A percentile compares a stretch with the other conserved stretches of the same genome.
Evolutionary conservation across 2,113 vertebrate species (phyloP).

Genomic region (Puffinus mauretanicus): DNA sequence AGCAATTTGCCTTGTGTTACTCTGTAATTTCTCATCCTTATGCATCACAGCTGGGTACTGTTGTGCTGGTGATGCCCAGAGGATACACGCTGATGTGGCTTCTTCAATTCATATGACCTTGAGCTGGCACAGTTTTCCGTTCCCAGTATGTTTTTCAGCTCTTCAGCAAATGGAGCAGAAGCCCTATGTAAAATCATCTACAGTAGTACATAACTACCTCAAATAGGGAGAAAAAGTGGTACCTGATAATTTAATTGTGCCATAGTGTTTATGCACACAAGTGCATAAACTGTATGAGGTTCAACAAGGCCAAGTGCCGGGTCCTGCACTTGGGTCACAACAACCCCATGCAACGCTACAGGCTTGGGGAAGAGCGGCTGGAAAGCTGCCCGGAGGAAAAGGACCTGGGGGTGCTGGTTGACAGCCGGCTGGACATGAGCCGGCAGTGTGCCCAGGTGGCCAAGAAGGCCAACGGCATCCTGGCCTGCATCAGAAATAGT

Average conservation of each 20-base stretch:
- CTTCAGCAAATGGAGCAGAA: slow-evolving; percentile 12
- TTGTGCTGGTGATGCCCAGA: background rate
- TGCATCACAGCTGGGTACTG: background rate
- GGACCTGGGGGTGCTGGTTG: too few species aligned
- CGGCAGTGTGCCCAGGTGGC: too few species aligned
- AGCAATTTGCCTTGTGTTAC: background rate
- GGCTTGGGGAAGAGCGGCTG: too few species aligned
- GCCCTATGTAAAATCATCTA: background rate
- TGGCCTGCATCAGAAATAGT: too few species aligned
- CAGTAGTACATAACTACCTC: background rate
- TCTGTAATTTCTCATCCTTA: background rate
- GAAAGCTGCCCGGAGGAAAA: too few species aligned
- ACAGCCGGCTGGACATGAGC: too few species aligned
- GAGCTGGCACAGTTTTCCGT: background rate
- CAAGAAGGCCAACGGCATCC: too few species aligned
- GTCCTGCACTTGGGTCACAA: too few species aligned
- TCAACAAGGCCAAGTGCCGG: too few species aligned
- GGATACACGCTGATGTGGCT: fast-evolving
- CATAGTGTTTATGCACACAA: background rate
- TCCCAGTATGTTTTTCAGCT: background rate
- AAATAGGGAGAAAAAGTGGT: background rate
- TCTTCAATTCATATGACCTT: background rate
- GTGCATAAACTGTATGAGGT: background rate
- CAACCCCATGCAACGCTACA: too few species aligned
- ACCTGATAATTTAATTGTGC: background rate